These are phyloP conservation scores for Phasianus colchicus DNA, from an alignment of 2,113 vertebrate species.

Conservation along the genomic window DNA sequence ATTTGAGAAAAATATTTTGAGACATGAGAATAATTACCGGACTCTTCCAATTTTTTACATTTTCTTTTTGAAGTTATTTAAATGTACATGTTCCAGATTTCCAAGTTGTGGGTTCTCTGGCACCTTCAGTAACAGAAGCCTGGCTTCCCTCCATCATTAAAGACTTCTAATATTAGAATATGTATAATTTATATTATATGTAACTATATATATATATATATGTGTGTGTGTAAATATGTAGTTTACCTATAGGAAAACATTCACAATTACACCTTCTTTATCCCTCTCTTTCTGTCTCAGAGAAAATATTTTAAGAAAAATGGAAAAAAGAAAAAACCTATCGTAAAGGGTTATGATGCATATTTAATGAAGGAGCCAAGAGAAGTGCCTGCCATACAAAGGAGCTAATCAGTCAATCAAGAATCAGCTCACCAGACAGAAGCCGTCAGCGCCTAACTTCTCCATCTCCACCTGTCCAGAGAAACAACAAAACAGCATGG, in stretches of 20 bases:
- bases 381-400: constrained; percentile 69
- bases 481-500: constrained; percentile 63
- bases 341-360: constrained; percentile 55
- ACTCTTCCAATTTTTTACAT: not conserved
- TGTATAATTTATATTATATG: too few species aligned
- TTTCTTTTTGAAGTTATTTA: not conserved
- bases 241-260: constrained; percentile 19
- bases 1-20: not conserved
- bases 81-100: not conserved
- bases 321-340: not conserved
- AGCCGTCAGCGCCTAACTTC: constrained; percentile 49
- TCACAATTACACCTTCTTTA: constrained; percentile 8
- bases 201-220: not conserved
- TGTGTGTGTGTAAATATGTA: too few species aligned
- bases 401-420: constrained; percentile 79
- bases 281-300: not conserved
- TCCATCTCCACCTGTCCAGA: constrained; percentile 65
- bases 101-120: not conserved
- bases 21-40: not conserved
- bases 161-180: not conserved
- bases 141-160: not conserved
- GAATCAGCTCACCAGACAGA: constrained; percentile 68
- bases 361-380: constrained; percentile 59
- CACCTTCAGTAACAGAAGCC: not conserved
- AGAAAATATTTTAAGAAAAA: not conserved